Percentiles rank a stretch among this genome's conserved stretches.
phyloP scores from a whole-genome alignment of 2,797 vertebrate genomes.

The Pterois miles region DNA sequence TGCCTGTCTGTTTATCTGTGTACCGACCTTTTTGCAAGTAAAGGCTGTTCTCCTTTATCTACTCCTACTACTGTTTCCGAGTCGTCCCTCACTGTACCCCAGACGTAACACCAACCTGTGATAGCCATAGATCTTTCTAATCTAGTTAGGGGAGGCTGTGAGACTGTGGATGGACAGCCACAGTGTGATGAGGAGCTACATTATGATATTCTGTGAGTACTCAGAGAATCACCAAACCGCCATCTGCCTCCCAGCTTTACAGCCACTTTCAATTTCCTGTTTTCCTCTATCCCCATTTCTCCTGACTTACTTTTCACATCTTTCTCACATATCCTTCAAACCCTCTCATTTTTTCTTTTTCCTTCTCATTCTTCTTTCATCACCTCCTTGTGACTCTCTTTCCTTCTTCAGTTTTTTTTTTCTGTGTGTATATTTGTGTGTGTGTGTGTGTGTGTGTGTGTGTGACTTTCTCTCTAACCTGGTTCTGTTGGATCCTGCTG shows the following conservation, averaged over 20 bases:
- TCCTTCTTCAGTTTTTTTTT: not conserved
- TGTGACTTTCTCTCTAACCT: constrained; percentile 55
- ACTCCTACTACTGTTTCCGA: too few species aligned
- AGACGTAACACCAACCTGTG: too few species aligned
- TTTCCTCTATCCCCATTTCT: not conserved
- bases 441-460: too few species aligned
- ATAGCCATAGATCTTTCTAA: too few species aligned
- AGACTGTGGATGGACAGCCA: not conserved
- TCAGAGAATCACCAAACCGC: constrained; percentile 27
- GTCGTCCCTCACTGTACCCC: too few species aligned
- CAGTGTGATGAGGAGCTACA: not conserved
- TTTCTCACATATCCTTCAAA: not conserved
- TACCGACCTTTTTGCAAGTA: too few species aligned
- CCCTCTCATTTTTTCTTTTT: too few species aligned
- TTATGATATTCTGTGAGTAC: constrained; percentile 16
- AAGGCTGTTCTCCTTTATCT: too few species aligned
- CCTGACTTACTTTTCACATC: not conserved
- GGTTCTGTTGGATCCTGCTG: constrained; percentile 50
- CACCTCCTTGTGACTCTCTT: too few species aligned
- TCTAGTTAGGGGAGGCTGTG: too few species aligned
- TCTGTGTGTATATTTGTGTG: too few species aligned
- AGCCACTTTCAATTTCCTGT: not conserved
- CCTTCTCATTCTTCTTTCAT: not conserved
- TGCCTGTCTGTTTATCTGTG: too few species aligned
- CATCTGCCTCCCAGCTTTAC: constrained; percentile 2